Evolutionary conservation across 2,888 invertebrate species (phyloP).

Genomic region (Dichetophora obliterata): DNA sequence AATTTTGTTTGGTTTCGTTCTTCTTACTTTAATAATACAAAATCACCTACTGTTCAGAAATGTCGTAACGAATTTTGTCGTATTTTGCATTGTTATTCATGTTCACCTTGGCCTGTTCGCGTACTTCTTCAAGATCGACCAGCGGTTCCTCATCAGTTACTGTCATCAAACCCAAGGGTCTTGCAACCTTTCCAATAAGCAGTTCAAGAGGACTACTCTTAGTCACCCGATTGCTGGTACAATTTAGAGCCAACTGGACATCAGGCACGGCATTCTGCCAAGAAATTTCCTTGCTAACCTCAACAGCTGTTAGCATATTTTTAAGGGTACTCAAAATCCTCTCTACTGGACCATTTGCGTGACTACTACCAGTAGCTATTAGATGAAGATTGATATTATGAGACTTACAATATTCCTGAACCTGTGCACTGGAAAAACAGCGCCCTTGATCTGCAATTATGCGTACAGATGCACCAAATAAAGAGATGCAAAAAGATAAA

Average conservation of each 20-base stretch:
- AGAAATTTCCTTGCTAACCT: slow-evolving; percentile 2
- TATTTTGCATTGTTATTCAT: too few relatives aligned
- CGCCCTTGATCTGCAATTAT: slow-evolving; percentile 24
- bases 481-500: slow-evolving; percentile 12
- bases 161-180: slow-evolving; percentile 6
- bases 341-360: slow-evolving; percentile 33
- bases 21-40: too few relatives aligned
- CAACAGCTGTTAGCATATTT: slow-evolving; percentile 34
- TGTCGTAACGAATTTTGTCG: too few relatives aligned
- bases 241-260: slow-evolving; percentile 33
- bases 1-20: too few relatives aligned
- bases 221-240: slow-evolving; percentile 21
- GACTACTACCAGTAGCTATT: slow-evolving; percentile 29
- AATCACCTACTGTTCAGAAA: too few relatives aligned
- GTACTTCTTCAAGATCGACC: too few relatives aligned
- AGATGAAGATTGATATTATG: slow-evolving; percentile 17
- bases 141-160: not conserved
- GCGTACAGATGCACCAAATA: slow-evolving; percentile 7
- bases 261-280: slow-evolving; percentile 32
- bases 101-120: too few relatives aligned
- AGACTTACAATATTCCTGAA: slow-evolving; percentile 33
- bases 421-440: slow-evolving; percentile 22
- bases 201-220: slow-evolving; percentile 30
- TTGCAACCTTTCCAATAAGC: slow-evolving; percentile 29
- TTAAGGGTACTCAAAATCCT: slow-evolving; percentile 21